Conservation (phyloP, 2,888 invertebrate species). For the Teinopalpus imperialis region DNA sequence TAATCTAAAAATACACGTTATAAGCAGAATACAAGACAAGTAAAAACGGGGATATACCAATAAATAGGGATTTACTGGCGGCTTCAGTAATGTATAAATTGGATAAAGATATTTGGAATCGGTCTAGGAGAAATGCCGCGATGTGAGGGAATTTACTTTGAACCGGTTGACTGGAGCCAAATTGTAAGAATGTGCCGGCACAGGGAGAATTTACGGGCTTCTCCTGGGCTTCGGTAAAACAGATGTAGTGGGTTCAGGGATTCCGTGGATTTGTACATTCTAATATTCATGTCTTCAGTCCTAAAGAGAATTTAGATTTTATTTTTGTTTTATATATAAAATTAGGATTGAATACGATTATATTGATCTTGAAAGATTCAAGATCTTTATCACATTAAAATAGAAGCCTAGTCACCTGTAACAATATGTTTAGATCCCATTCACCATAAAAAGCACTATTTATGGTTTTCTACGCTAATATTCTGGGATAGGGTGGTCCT, state of each 20-base stretch:
- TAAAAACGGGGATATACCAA: constrained; percentile 35
- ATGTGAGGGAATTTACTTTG: constrained; percentile 40
- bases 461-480: no score
- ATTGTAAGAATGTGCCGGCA: constrained; percentile 31
- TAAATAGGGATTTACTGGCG: constrained; percentile 52
- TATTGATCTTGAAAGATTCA: no score
- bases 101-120: constrained; percentile 64
- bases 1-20: background rate
- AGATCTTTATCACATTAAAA: no score
- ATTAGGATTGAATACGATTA: no score
- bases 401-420: no score
- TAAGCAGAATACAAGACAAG: background rate
- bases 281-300: no score
- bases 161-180: constrained; percentile 40
- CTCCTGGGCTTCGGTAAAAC: constrained; percentile 12
- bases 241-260: constrained; percentile 8
- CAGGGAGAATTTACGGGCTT: constrained; percentile 22
- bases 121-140: constrained; percentile 37
- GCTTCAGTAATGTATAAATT: constrained; percentile 50
- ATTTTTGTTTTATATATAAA: no score
- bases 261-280: constrained; percentile 4
- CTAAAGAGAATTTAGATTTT: no score
- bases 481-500: no score
- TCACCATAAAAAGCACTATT: no score
- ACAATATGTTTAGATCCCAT: no score